Percentiles rank a stretch among this genome's conserved stretches.
Conservation (phyloP, 2,113 vertebrate genomes). For the Lepisosteus oculatus region DNA sequence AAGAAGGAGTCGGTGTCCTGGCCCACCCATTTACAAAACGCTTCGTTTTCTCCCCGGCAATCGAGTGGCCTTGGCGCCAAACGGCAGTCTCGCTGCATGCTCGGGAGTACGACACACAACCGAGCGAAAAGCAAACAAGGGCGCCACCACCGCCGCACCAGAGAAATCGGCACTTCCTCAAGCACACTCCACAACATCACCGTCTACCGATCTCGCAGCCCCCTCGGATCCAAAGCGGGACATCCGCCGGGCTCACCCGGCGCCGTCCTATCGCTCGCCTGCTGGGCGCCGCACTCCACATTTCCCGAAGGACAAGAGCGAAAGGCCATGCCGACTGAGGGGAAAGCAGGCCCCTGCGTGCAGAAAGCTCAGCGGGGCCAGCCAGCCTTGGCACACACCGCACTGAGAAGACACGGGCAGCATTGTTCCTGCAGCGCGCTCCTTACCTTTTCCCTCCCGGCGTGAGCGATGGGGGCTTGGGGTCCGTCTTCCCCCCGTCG, state of each 20-base stretch:
- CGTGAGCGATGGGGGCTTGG: conserved; percentile 17
- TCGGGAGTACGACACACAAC: neutral
- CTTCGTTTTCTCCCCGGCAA: conserved; percentile 14
- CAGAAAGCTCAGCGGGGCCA: conserved; percentile 45
- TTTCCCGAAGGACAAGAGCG: neutral
- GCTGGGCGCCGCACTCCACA: neutral
- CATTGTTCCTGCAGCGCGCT: conserved; percentile 47
- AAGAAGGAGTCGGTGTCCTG: conserved; percentile 6
- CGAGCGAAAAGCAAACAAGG: conserved; percentile 53
- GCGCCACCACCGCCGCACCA: conserved; percentile 46
- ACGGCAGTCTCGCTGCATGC: conserved; percentile 43
- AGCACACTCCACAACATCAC: neutral
- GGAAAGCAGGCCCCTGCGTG: conserved; percentile 50
- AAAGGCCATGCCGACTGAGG: neutral
- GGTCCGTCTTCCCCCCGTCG: neutral
- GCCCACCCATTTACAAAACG: conserved; percentile 23
- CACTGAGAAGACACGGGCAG: conserved; percentile 47
- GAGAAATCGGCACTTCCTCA: conserved; percentile 53
- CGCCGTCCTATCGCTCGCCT: too few species aligned
- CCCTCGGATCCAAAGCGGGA: too few species aligned
- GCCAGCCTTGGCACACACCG: conserved; percentile 39
- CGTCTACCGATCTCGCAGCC: neutral
- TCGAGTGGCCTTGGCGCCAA: conserved; percentile 62
- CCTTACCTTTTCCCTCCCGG: conserved; percentile 55
- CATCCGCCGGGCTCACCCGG: too few species aligned